Evolutionary conservation across 2,888 invertebrate species (phyloP), one percentile per base, ranked within the genome.

Genomic region (Zygogramma bicolorata): DNA sequence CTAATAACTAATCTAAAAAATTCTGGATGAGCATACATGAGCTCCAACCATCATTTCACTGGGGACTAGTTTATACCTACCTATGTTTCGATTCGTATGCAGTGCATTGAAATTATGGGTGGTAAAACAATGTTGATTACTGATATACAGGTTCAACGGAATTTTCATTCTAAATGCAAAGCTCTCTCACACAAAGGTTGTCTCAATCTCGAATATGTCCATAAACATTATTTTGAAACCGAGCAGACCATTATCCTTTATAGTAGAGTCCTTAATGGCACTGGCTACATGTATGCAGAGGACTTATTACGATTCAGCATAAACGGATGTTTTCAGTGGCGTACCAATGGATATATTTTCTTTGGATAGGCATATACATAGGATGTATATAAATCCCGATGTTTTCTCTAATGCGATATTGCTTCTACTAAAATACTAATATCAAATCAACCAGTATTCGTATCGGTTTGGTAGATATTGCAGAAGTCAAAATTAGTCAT

Each of bases 161-260:
- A 53, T 53, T 22, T 53, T 53, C 46, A 46, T 57, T 40, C 38
- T 31, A 57, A 38, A 58, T 57, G 20, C 42, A 59, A 58, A 57
- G 58, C 40, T 42, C 62, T 31, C 46, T 38, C 3, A 58, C 58
- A 71, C 57, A 42, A 67, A 71, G 58, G 61, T 49, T 40, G 67
- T 68, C 60, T 68, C 25, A 29, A 68, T 15, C 20, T 18, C 31
- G 60, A 31, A 65, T 65, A 60, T 60, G 65, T 63, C 60, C 8
- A 68, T 70, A 71, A 74, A 69, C 68, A 68, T 74, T 59, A 70
- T 70, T 75, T 71, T 70, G 31, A 69, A 69, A 66, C 22, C 63
- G 22, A 57, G 25, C 42, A 49, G 42, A 57, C 67, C 70, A 72
- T 75, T 75, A 75, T 75, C 67, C 70, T 72, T 72, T 42, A 71